Conservation (phyloP, 2,797 vertebrate genomes). For the Macrochelys suwanniensis region DNA sequence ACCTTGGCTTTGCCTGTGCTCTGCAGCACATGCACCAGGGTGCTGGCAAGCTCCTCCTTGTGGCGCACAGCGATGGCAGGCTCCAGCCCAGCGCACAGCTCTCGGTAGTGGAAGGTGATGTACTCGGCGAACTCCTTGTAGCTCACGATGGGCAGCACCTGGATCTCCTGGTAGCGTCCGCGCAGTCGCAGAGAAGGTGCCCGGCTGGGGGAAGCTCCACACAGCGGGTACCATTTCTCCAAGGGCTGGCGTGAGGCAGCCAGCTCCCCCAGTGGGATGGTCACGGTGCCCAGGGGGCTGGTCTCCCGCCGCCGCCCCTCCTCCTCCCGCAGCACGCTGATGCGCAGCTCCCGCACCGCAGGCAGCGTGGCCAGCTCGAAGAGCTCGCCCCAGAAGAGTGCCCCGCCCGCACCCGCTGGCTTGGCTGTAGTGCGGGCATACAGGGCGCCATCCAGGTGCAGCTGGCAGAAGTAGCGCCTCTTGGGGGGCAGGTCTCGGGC, state of each 20-base stretch:
- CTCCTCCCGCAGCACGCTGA: conserved; percentile 87
- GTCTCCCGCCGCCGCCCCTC: conserved; percentile 84
- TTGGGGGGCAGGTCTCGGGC: conserved; percentile 88
- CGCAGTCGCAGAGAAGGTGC: conserved; percentile 87
- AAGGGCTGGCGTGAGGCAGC: conserved; percentile 75
- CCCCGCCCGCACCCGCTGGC: conserved; percentile 72
- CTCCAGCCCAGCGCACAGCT: conserved; percentile 89
- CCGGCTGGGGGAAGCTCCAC: background rate
- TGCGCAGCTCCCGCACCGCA: conserved; percentile 84
- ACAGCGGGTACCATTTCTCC: conserved; percentile 92
- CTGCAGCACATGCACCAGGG: conserved; percentile 91
- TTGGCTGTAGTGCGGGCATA: conserved; percentile 90
- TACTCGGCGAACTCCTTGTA: conserved; percentile 97
- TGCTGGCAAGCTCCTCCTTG: conserved; percentile 93
- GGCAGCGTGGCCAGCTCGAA: conserved; percentile 93
- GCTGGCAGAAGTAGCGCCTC: conserved; percentile 84
- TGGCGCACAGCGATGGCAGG: conserved; percentile 88
- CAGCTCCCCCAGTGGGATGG: conserved; percentile 84
- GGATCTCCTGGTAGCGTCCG: conserved; percentile 88
- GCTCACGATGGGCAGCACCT: conserved; percentile 91
- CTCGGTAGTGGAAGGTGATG: conserved; percentile 90
- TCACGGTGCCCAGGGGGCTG: conserved; percentile 84
- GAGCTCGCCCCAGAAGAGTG: conserved; percentile 93
- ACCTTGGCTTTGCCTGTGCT: conserved; percentile 96
- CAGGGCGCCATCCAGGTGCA: conserved; percentile 90